Conservation (phyloP, 1,140 invertebrate species). For the Caenorhabditis inopinata region DNA sequence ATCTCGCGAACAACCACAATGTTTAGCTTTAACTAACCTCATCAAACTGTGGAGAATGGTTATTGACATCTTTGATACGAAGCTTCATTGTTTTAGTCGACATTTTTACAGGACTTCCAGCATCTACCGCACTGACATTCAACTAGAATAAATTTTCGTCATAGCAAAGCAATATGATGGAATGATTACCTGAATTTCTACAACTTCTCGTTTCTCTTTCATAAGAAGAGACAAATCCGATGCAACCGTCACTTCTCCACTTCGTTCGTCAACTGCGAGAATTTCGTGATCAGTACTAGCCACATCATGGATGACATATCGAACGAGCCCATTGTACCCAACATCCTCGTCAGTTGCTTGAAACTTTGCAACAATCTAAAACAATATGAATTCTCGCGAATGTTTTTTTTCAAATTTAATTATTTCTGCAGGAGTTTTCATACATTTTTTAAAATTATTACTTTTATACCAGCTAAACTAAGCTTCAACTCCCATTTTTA, state of each 20-base stretch:
- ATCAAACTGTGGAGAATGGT: constrained; percentile 89
- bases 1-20: background rate
- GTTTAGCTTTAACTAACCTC: constrained; percentile 69
- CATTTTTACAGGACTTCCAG: constrained; percentile 76
- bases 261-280: constrained; percentile 51
- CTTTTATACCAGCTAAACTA: background rate
- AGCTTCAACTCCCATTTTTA: too few species aligned
- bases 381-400: too few species aligned
- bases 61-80: constrained; percentile 89
- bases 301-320: constrained; percentile 43
- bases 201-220: background rate
- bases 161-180: background rate
- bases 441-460: too few species aligned
- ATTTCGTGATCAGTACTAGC: background rate
- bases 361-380: constrained; percentile 51
- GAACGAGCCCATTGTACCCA: constrained; percentile 53
- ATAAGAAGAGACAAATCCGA: constrained; percentile 47
- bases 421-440: too few species aligned
- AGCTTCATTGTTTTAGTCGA: constrained; percentile 73
- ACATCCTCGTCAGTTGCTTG: constrained; percentile 51
- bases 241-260: constrained; percentile 52
- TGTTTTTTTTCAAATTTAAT: too few species aligned
- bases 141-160: constrained; percentile 39
- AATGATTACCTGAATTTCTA: background rate
- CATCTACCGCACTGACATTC: constrained; percentile 68